Evolutionary conservation across 2,888 invertebrate species (phyloP).

Genomic region (Drosophila emarginata): DNA sequence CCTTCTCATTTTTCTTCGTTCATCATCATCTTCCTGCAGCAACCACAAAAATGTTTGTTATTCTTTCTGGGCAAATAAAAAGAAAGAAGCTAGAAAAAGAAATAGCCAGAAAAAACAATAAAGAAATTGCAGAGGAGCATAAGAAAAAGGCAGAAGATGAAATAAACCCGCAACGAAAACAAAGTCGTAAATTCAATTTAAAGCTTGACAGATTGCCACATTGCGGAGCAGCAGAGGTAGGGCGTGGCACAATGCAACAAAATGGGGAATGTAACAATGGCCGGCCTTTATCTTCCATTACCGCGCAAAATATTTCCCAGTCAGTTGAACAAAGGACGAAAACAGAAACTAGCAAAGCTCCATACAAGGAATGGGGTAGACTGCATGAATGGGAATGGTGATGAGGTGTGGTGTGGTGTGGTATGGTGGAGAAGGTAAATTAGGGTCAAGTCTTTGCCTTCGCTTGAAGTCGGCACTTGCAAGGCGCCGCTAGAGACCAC

Average conservation of each 20-base stretch:
- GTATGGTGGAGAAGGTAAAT: constrained; percentile 36
- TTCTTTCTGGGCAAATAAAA: constrained; percentile 51
- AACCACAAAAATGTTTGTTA: constrained; percentile 52
- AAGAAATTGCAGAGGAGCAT: constrained; percentile 50
- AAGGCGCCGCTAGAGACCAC: constrained; percentile 41
- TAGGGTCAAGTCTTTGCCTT: constrained; percentile 61
- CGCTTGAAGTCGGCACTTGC: constrained; percentile 36
- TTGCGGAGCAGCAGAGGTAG: constrained; percentile 41
- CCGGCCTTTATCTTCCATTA: constrained; percentile 28
- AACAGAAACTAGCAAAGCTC: not conserved
- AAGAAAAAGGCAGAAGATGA: constrained; percentile 47
- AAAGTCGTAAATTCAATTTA: constrained; percentile 80
- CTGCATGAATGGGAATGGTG: too few relatives aligned
- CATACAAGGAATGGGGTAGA: not conserved
- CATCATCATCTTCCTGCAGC: not conserved
- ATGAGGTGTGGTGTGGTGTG: too few relatives aligned
- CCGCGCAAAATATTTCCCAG: constrained; percentile 54
- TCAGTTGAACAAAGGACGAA: constrained; percentile 20
- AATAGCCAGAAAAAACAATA: constrained; percentile 50
- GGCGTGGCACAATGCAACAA: constrained; percentile 38
- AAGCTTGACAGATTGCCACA: constrained; percentile 80
- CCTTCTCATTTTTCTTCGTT: not conserved
- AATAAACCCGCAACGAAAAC: constrained; percentile 74
- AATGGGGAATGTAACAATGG: constrained; percentile 51
- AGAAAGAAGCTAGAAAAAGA: not conserved